Base-by-base conservation (phyloP, 2,113 vertebrate species). In the Muntiacus reevesi region DNA sequence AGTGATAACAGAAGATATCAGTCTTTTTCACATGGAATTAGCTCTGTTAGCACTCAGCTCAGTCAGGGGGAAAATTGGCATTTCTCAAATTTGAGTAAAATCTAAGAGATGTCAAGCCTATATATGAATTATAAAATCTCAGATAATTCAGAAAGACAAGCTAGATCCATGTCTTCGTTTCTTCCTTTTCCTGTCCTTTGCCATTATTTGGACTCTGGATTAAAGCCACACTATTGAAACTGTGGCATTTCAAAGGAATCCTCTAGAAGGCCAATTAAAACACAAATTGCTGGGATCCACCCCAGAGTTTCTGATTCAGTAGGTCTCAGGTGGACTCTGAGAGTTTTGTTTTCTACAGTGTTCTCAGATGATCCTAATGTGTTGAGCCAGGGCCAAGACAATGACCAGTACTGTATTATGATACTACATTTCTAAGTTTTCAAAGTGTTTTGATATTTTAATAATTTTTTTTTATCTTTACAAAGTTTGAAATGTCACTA, bases 41-140 rank as follows among this genome's bases (percentile, higher is more conserved):
- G 21, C 28, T 95, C 54, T 52, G 27, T 16, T 16, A 82, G 13
- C 9, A 67, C 6, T 92, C 43, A 40, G 13, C 13, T 87, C 19
- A 84, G 36, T 93, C 16, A 92, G 67, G 67, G 45, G n/a, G 21
- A 71, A 87, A 95, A 92, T 23, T 67, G 30, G 47, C 67, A 55
- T 60, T 92, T 96, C 27, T 91, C 45, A 94, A 45, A 60, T 79
- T 1, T 91, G 50, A 93, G 43, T 97, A 28, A 74, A 96, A 87
- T 76, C 45, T 96, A 71, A 78, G 10, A n/a, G 82, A 89, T 57
- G 28, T 59, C 74, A 86, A 55, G 30, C 54, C 19, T 78, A 12
- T 64, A 84, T 71, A 23, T 50, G 36, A 94, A 81, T 85, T 64
- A 79, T 27, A 91, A 92, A 94, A 94, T 47, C 57, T 96, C 62